These are phyloP conservation scores for Whitmania pigra DNA, from an alignment of 1,140 invertebrate genomes.

Conservation along the genomic window DNA sequence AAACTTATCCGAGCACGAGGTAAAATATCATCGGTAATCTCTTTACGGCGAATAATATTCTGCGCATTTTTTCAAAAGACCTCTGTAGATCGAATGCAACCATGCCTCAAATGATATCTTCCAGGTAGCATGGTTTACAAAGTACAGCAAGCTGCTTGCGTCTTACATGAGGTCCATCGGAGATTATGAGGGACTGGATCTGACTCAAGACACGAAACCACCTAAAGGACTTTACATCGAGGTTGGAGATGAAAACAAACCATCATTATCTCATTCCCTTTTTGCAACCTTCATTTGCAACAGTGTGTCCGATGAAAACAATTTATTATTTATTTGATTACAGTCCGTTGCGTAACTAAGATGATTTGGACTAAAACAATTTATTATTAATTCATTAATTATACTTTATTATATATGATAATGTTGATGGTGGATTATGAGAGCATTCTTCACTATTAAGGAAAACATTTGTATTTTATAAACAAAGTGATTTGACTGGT, in stretches of 20 bases:
- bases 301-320: no score
- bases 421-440: neutral
- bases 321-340: no score
- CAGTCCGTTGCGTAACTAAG: no score
- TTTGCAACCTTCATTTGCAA: no score
- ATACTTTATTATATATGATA: no score
- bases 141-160: slow-evolving; percentile 72
- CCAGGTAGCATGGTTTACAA: slow-evolving; percentile 65
- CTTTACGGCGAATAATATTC: no score
- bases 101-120: neutral
- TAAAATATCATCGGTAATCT: slow-evolving; percentile 27
- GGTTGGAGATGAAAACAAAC: slow-evolving; percentile 39
- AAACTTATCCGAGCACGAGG: slow-evolving; percentile 66
- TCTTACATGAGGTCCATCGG: slow-evolving; percentile 74
- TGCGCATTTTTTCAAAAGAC: no score
- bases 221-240: slow-evolving; percentile 84
- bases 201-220: slow-evolving; percentile 73
- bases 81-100: neutral
- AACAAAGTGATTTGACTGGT: no score
- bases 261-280: no score
- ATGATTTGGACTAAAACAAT: no score
- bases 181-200: slow-evolving; percentile 64
- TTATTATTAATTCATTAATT: no score
- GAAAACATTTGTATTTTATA: no score
- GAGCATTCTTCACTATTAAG: neutral